phyloP scores from a whole-genome alignment of 2,797 vertebrate genomes.

The Pygocentrus nattereri region DNA sequence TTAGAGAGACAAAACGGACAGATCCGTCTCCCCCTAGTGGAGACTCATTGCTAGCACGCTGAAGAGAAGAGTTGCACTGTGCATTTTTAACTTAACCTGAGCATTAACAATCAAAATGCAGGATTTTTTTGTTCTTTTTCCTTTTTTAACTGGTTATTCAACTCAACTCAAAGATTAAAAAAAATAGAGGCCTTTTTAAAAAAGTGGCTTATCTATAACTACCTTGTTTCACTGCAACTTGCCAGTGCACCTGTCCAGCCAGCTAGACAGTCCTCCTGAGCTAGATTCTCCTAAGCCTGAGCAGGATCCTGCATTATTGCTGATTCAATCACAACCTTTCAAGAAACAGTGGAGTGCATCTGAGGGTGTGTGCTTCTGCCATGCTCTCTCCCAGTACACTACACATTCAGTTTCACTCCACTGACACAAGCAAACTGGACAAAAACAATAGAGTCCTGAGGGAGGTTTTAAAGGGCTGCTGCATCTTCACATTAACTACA shows the following conservation, averaged over 20 bases:
- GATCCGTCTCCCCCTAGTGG: constrained; percentile 70
- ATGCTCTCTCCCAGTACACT: constrained; percentile 2
- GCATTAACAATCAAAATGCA: constrained; percentile 64
- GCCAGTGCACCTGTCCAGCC: constrained; percentile 73
- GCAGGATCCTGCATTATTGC: constrained; percentile 73
- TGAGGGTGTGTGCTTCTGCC: constrained; percentile 42
- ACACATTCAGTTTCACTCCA: constrained; percentile 25
- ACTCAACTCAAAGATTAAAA: constrained; percentile 59
- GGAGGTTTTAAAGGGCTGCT: constrained; percentile 70
- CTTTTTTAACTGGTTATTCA: constrained; percentile 37
- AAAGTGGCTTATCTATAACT: constrained; percentile 53
- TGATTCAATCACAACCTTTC: constrained; percentile 61
- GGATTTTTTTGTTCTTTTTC: constrained; percentile 15
- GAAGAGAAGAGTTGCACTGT: constrained; percentile 54
- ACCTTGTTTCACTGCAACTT: constrained; percentile 52
- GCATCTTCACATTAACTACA: constrained; percentile 70
- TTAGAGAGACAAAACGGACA: constrained; percentile 1
- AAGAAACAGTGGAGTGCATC: constrained; percentile 51
- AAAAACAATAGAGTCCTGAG: constrained; percentile 28
- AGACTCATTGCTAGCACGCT: constrained; percentile 55
- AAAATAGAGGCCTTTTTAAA: constrained; percentile 60
- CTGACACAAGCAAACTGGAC: constrained; percentile 17
- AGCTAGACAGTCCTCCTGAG: constrained; percentile 77
- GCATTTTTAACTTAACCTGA: constrained; percentile 74
- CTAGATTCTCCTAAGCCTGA: constrained; percentile 64